Evolutionary conservation across 2,113 vertebrate genomes (phyloP).

Genomic region (Xyliphius kryptos): DNA sequence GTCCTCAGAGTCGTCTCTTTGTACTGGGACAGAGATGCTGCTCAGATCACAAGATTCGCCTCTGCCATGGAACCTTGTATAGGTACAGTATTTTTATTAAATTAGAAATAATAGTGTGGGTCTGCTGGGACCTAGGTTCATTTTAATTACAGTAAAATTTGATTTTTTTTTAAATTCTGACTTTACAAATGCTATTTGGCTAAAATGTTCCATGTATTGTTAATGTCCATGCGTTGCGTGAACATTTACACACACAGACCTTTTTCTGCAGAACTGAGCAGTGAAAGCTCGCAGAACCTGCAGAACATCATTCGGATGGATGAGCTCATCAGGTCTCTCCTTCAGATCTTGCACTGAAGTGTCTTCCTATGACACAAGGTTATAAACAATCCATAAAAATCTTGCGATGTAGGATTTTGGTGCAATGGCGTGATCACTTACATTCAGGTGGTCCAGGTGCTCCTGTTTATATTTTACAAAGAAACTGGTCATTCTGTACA

Average conservation of each 20-base stretch:
- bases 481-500: constrained; percentile 67
- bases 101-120: too few relatives aligned
- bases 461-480: constrained; percentile 59
- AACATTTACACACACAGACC: constrained; percentile 30
- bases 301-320: constrained; percentile 66
- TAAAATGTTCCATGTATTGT: too few relatives aligned
- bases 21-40: constrained; percentile 15
- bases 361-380: constrained; percentile 30
- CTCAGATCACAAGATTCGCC: not conserved
- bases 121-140: too few relatives aligned
- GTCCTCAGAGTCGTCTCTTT: constrained; percentile 55
- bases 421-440: constrained; percentile 47
- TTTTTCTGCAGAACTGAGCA: constrained; percentile 42
- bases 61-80: constrained; percentile 51
- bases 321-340: constrained; percentile 39
- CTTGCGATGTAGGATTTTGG: too few relatives aligned
- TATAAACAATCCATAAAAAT: too few relatives aligned
- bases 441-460: constrained; percentile 46
- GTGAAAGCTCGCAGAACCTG: constrained; percentile 66
- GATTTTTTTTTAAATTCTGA: too few relatives aligned
- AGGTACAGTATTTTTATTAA: too few relatives aligned
- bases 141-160: too few relatives aligned
- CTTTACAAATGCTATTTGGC: too few relatives aligned
- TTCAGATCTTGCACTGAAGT: not conserved
- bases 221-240: not conserved